These are phyloP conservation scores for Acanthurus tractus DNA, from an alignment of 2,797 vertebrate species.

Conservation along the genomic window DNA sequence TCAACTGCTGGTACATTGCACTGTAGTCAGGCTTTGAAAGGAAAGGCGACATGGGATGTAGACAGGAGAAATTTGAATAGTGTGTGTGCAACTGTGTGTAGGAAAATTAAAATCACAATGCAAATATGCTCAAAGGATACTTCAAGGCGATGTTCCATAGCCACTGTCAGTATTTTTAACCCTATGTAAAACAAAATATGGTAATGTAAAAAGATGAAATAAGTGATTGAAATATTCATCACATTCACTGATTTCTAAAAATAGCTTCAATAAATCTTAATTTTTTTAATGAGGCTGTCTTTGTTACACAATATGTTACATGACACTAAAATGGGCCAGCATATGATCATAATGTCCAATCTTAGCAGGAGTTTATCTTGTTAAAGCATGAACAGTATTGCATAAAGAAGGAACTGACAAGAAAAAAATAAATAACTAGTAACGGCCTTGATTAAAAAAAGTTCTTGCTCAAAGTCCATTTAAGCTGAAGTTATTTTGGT, in stretches of 20 bases:
- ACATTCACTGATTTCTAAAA: slow-evolving; percentile 1
- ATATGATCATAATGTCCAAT: neutral
- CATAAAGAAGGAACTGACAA: neutral
- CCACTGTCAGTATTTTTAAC: neutral
- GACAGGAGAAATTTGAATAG: slow-evolving; percentile 45
- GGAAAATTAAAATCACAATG: slow-evolving; percentile 46
- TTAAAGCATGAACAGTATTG: neutral
- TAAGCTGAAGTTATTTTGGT: neutral
- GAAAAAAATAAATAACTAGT: neutral
- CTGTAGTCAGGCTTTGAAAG: slow-evolving; percentile 11
- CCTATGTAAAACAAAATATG: neutral
- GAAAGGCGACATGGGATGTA: slow-evolving; percentile 23
- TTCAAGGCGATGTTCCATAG: slow-evolving; percentile 3
- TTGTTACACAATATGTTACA: too few relatives aligned
- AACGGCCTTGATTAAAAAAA: neutral
- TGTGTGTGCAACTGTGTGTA: slow-evolving; percentile 13
- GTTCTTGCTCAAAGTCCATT: neutral
- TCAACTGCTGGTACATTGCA: neutral
- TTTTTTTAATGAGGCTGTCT: neutral
- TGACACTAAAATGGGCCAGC: neutral
- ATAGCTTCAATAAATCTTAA: neutral
- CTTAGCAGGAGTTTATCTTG: neutral
- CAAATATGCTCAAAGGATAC: slow-evolving; percentile 44
- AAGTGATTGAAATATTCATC: neutral
- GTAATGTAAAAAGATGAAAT: too few relatives aligned